Percentiles rank a stretch among this genome's conserved stretches.
These are phyloP conservation scores for Albula glossodonta DNA, from an alignment of 2,113 vertebrate species.

Conservation along the genomic window DNA sequence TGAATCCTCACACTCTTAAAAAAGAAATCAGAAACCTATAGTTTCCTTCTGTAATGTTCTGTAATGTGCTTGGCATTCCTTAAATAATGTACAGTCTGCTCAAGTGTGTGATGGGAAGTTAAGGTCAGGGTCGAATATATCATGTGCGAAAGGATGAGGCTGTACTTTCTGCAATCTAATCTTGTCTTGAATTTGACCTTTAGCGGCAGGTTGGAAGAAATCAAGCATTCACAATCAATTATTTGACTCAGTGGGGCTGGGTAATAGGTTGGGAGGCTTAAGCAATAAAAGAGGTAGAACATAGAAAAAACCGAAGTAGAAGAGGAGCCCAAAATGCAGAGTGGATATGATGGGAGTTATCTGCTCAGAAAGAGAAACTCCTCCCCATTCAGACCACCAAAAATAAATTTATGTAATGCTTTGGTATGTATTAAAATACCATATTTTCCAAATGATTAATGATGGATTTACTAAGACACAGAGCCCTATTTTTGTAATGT, in stretches of 20 bases:
- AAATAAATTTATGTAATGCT: no score
- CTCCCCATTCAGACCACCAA: background rate
- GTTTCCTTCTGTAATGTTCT: background rate
- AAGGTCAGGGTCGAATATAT: constrained; percentile 16
- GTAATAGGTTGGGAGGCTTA: constrained; percentile 41
- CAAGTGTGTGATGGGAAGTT: constrained; percentile 25
- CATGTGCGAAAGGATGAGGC: constrained; percentile 17
- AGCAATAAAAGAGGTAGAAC: constrained; percentile 17
- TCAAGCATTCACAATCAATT: constrained; percentile 53
- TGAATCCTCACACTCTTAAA: constrained; percentile 25
- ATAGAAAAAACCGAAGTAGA: background rate
- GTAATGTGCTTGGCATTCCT: background rate
- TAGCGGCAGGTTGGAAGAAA: constrained; percentile 50
- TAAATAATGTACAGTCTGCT: constrained; percentile 19
- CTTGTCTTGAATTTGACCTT: constrained; percentile 59
- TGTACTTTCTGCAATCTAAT: constrained; percentile 30
- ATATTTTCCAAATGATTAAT: no score
- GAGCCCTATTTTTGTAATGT: no score
- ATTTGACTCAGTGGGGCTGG: constrained; percentile 48
- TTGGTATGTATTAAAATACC: no score
- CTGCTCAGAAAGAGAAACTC: background rate
- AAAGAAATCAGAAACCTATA: background rate
- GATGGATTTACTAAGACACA: no score
- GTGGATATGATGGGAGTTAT: background rate
- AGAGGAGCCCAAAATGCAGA: constrained; percentile 10